Evolutionary conservation across 37 sponge, comb jelly and placozoan species (phyloP).

Genomic region (Axinella damicornis): DNA sequence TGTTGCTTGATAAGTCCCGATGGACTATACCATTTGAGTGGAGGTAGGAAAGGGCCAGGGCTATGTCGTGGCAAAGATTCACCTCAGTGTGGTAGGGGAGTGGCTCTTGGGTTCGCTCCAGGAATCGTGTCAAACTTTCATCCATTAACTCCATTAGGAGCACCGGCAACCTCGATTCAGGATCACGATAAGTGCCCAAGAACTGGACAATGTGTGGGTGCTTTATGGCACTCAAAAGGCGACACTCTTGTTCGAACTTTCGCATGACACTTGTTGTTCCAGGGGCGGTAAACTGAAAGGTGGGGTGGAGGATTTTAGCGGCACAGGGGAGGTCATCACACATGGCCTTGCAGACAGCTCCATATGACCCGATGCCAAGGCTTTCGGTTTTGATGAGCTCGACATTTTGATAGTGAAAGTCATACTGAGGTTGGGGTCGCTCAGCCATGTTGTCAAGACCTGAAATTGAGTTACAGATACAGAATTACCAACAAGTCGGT

Average conservation of each 20-base stretch:
- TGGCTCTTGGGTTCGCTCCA: no score
- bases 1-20: conserved; percentile 17
- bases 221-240: neutral
- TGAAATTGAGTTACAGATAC: no score
- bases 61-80: conserved; percentile 4
- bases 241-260: conserved; percentile 12
- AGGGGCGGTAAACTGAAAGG: neutral
- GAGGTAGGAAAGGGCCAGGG: conserved; percentile 14
- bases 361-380: conserved; percentile 17
- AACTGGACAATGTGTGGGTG: conserved; percentile 19
- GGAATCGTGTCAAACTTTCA: no score
- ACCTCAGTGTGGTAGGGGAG: no score
- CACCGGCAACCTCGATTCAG: conserved; percentile 2
- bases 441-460: no score
- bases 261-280: neutral
- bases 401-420: neutral
- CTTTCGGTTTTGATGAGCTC: neutral
- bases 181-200: conserved; percentile 10
- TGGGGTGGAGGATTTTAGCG: conserved; percentile 16
- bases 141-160: neutral
- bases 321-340: conserved; percentile 15
- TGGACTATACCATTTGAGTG: conserved; percentile 10
- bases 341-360: conserved; percentile 13
- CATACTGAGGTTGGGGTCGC: no score
- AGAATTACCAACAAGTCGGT: no score